Evolutionary conservation across 2,888 invertebrate genomes (phyloP).

Genomic region (Protophormia terraenovae): DNA sequence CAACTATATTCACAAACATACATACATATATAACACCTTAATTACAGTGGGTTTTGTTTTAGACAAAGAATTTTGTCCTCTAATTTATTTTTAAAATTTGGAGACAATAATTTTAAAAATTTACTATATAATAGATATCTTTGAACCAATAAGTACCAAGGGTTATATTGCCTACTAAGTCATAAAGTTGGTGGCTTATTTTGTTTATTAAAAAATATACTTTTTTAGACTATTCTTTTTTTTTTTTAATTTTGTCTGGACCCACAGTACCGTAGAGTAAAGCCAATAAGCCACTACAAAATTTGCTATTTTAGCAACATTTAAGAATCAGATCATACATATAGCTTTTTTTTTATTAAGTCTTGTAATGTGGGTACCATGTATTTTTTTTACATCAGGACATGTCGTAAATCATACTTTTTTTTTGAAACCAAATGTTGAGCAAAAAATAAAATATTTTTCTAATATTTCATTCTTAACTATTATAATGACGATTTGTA

Average conservation of each 20-base stretch:
- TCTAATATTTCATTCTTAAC: too few species aligned
- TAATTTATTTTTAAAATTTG: neutral
- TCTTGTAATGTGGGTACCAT: neutral
- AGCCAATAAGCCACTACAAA: constrained; percentile 25
- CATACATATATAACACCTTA: neutral
- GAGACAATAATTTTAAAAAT: neutral
- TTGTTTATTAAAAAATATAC: too few species aligned
- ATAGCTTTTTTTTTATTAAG: neutral
- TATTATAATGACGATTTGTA: too few species aligned
- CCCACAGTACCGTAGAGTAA: constrained; percentile 26
- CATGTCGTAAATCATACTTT: neutral
- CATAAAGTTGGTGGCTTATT: too few species aligned
- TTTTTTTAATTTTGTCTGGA: neutral
- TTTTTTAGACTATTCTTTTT: neutral
- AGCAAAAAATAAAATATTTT: too few species aligned
- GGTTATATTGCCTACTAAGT: too few species aligned
- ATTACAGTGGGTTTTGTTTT: constrained; percentile 13
- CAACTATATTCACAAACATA: constrained; percentile 2
- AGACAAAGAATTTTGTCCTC: neutral
- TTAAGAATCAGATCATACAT: constrained; percentile 43
- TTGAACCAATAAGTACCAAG: too few species aligned
- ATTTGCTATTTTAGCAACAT: constrained; percentile 41
- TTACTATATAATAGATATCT: too few species aligned
- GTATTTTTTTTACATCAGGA: neutral
- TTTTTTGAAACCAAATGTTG: too few species aligned